Evolutionary conservation across 2,888 invertebrate genomes (phyloP).

Genomic region (Labia minor): DNA sequence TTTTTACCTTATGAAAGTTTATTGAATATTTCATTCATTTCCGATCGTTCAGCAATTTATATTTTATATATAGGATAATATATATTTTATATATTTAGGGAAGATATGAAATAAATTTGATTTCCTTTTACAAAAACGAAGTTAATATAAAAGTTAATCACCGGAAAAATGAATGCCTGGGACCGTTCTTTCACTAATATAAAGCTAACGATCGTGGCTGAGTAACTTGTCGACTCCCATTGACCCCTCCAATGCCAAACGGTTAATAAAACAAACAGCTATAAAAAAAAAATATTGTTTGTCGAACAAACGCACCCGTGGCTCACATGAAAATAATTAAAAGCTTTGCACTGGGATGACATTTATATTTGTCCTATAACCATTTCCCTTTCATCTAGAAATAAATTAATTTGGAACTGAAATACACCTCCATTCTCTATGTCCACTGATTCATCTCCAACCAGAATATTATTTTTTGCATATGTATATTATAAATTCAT

Average conservation of each 20-base stretch:
- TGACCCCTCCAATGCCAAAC: neutral
- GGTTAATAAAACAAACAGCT: neutral
- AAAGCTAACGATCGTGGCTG: neutral
- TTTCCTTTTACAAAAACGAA: neutral
- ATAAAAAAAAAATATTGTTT: neutral
- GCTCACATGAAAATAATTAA: neutral
- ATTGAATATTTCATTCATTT: too few species aligned
- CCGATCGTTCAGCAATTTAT: too few species aligned
- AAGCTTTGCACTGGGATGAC: neutral
- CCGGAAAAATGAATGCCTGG: conserved; percentile 2
- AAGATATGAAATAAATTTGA: too few species aligned
- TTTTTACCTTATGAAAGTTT: too few species aligned
- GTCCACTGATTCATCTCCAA: too few species aligned
- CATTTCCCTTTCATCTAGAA: neutral
- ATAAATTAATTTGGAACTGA: neutral
- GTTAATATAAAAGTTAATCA: conserved; percentile 13
- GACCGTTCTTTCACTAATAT: neutral
- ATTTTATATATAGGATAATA: too few species aligned
- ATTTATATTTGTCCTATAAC: neutral
- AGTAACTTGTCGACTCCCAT: neutral
- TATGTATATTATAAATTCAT: too few species aligned
- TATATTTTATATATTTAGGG: too few species aligned
- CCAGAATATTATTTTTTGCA: too few species aligned
- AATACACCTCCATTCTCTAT: neutral
- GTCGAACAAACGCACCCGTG: neutral